Percentiles rank a stretch among this genome's conserved stretches.
Evolutionary conservation across 2,797 vertebrate species (phyloP).

Genomic region (Tragelaphus eurycerus): DNA sequence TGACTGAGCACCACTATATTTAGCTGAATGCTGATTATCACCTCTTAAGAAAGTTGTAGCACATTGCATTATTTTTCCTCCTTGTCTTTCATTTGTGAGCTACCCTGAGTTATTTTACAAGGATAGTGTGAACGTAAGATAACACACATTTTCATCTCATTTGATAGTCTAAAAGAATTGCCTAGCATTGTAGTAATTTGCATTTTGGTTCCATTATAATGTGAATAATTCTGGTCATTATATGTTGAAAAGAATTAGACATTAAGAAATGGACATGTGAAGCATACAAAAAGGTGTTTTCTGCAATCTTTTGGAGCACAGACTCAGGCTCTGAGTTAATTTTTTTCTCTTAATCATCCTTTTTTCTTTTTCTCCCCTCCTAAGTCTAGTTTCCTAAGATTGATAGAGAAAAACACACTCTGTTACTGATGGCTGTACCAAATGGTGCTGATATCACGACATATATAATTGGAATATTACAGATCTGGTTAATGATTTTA

Average conservation of each 20-base stretch:
- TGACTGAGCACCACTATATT: not conserved
- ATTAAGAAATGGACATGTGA: not conserved
- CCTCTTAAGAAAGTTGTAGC: slow-evolving; percentile 1
- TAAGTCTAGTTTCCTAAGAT: not conserved
- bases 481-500: not conserved
- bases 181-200: not conserved
- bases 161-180: not conserved
- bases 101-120: not conserved
- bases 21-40: slow-evolving; percentile 41
- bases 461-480: not conserved
- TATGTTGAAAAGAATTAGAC: not conserved
- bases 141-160: slow-evolving; percentile 17
- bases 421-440: not conserved
- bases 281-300: not conserved
- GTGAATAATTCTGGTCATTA: not conserved
- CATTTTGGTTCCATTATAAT: not conserved
- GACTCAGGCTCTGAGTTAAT: not conserved
- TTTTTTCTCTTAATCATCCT: not conserved
- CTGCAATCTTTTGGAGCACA: not conserved
- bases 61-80: not conserved
- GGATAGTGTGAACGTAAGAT: not conserved
- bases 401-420: not conserved
- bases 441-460: not conserved
- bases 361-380: not conserved
- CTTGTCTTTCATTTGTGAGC: slow-evolving; percentile 24